These are phyloP conservation scores for Daptonema setosum DNA, from an alignment of 2,888 invertebrate species.

Conservation along the genomic window DNA sequence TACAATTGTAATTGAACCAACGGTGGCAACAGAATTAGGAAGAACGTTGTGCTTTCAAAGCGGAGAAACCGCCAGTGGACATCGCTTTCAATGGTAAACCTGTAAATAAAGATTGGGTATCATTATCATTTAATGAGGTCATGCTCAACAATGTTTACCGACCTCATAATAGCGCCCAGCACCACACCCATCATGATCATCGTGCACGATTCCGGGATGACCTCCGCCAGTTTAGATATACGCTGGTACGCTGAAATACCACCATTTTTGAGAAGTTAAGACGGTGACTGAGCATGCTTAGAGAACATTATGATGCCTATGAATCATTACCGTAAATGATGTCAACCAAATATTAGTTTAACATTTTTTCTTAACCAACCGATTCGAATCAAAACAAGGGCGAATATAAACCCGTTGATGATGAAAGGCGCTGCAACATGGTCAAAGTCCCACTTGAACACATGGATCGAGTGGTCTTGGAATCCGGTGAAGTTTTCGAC, in stretches of 20 bases:
- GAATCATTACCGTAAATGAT: not conserved
- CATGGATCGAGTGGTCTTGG: constrained; percentile 20
- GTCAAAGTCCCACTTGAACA: constrained; percentile 28
- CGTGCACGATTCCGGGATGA: constrained; percentile 22
- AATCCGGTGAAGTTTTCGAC: too few species aligned
- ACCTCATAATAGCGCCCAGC: constrained; percentile 31
- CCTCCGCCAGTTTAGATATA: not conserved
- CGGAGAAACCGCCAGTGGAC: constrained; percentile 16
- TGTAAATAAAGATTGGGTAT: too few species aligned
- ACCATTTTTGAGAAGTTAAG: not conserved
- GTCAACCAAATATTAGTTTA: too few species aligned
- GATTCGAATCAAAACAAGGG: constrained; percentile 32
- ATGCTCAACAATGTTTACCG: too few species aligned
- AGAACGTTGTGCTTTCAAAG: constrained; percentile 33
- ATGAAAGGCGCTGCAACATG: constrained; percentile 30
- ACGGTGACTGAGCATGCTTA: too few species aligned
- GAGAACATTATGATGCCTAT: not conserved
- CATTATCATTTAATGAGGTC: too few species aligned
- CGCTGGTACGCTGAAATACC: not conserved
- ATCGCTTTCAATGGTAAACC: too few species aligned
- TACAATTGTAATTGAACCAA: too few species aligned
- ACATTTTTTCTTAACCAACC: constrained; percentile 21
- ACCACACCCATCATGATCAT: constrained; percentile 31
- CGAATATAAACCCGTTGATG: constrained; percentile 31
- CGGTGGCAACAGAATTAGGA: constrained; percentile 37